A percentile compares a stretch with the other conserved stretches of the same genome.
phyloP scores from a whole-genome alignment of 2,797 vertebrate genomes.

The Coranthus polyacanthus region DNA sequence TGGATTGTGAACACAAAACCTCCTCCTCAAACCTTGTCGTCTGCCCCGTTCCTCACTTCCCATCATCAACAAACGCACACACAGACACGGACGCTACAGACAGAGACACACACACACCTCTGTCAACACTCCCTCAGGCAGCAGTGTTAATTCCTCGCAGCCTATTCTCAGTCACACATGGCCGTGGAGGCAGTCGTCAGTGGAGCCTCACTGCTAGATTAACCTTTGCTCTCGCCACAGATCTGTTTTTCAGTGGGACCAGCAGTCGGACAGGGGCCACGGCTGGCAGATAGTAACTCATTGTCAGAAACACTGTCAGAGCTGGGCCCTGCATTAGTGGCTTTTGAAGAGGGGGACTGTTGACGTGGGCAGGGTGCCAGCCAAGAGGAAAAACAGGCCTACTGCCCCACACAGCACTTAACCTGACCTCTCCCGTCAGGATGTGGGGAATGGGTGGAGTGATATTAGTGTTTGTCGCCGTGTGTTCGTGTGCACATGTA shows the following conservation, averaged over 20 bases:
- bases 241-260: constrained; percentile 80
- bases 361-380: constrained; percentile 79
- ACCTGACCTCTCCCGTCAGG: constrained; percentile 73
- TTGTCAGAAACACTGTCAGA: constrained; percentile 80
- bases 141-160: constrained; percentile 78
- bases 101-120: constrained; percentile 53
- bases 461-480: constrained; percentile 10
- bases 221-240: constrained; percentile 80
- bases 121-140: constrained; percentile 75
- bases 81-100: background rate
- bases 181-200: constrained; percentile 64
- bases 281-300: constrained; percentile 77
- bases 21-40: constrained; percentile 57
- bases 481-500: constrained; percentile 12
- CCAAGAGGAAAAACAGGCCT: constrained; percentile 68
- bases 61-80: constrained; percentile 48
- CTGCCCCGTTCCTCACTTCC: constrained; percentile 58
- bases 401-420: constrained; percentile 58
- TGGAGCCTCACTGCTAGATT: constrained; percentile 79
- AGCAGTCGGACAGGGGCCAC: constrained; percentile 55
- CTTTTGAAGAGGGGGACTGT: constrained; percentile 77
- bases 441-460: constrained; percentile 55
- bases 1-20: constrained; percentile 76
- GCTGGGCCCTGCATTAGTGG: constrained; percentile 59
- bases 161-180: constrained; percentile 82